These are phyloP conservation scores for Nudaria mundana DNA, from an alignment of 2,888 invertebrate species.

Conservation along the genomic window DNA sequence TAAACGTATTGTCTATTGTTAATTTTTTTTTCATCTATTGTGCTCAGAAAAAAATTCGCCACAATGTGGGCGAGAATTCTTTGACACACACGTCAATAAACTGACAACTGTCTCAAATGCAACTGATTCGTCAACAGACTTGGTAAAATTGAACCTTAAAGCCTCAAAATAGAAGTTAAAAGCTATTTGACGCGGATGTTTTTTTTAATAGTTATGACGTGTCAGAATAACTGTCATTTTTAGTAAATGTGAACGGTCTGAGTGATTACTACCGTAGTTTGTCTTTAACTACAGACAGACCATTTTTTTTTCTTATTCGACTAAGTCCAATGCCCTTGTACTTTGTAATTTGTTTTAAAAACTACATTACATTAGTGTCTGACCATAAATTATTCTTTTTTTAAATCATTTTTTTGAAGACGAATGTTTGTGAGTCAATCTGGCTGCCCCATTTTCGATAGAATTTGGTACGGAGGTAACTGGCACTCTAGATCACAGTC, in stretches of 20 bases:
- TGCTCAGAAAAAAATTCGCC: slow-evolving; percentile 14
- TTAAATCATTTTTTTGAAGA: no score
- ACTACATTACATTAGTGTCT: no score
- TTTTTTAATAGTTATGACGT: slow-evolving; percentile 8
- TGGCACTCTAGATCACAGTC: no score
- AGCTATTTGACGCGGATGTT: neutral
- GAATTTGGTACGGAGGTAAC: no score
- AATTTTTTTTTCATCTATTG: slow-evolving; percentile 21
- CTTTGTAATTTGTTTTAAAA: slow-evolving; percentile 17
- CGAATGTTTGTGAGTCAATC: no score
- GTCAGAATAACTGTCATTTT: slow-evolving; percentile 21
- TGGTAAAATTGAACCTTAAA: slow-evolving; percentile 12
- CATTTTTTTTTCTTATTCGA: no score
- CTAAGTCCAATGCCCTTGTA: slow-evolving; percentile 16
- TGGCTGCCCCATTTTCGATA: no score
- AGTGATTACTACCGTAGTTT: slow-evolving; percentile 22
- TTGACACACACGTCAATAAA: slow-evolving; percentile 27
- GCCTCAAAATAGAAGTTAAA: fast-evolving
- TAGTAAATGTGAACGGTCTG: slow-evolving; percentile 13
- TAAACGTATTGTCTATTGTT: slow-evolving; percentile 14
- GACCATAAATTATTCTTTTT: no score
- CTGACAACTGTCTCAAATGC: slow-evolving; percentile 18
- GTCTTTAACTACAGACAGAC: no score
- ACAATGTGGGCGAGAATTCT: slow-evolving; percentile 30
- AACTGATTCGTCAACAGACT: neutral